A percentile compares a stretch with the other conserved stretches of the same genome.
Evolutionary conservation across 2,113 vertebrate genomes (phyloP).

Genomic region (Caretta caretta): DNA sequence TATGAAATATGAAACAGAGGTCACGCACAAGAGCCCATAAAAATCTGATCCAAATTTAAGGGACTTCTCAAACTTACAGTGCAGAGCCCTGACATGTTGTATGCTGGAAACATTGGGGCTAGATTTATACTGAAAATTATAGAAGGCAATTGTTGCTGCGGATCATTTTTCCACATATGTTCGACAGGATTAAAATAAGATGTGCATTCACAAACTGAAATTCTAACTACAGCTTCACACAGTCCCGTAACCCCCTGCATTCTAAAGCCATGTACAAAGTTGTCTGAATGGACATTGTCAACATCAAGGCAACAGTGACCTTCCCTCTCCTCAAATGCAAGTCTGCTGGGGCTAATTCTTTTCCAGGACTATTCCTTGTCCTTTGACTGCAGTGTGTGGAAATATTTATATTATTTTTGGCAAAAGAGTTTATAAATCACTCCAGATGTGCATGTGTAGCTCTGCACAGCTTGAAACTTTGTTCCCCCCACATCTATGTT

Average conservation of each 20-base stretch:
- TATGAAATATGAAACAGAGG: background rate
- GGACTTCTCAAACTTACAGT: background rate
- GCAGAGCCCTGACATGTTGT: fast-evolving
- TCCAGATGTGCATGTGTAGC: background rate
- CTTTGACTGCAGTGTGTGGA: background rate
- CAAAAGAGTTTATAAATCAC: background rate
- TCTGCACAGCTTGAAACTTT: background rate
- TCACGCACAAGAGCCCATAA: background rate
- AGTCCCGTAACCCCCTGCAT: fast-evolving
- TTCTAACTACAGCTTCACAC: background rate
- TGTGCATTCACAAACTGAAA: background rate
- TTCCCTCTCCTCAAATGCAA: background rate
- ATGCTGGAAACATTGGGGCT: background rate
- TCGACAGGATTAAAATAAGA: background rate
- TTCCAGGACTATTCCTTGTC: fast-evolving
- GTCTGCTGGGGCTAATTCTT: background rate
- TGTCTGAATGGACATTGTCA: background rate
- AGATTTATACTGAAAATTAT: background rate
- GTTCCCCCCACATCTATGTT: background rate
- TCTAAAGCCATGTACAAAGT: background rate
- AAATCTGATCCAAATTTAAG: background rate
- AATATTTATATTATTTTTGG: background rate
- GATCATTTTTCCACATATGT: background rate
- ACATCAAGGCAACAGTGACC: fast-evolving
- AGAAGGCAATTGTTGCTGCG: fast-evolving